These are phyloP conservation scores for Alcis repandata DNA, from an alignment of 2,888 invertebrate species.

Conservation along the genomic window DNA sequence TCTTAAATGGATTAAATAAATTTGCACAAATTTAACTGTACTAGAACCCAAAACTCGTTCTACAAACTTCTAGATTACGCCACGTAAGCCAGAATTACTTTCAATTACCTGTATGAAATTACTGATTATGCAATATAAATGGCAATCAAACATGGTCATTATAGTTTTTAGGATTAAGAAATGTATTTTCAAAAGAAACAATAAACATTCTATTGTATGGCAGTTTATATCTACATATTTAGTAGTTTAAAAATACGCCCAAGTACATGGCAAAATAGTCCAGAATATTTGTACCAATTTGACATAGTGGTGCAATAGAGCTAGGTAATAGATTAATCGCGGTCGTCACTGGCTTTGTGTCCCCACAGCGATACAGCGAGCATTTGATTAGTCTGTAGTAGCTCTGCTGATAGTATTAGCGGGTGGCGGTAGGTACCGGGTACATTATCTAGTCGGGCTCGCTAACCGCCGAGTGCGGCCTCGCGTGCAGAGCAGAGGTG, in stretches of 20 bases:
- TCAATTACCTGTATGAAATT: too few relatives aligned
- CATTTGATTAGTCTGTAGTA: constrained; percentile 10
- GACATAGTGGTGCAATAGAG: neutral
- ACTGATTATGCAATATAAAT: too few relatives aligned
- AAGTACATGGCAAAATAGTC: neutral
- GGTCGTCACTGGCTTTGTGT: neutral
- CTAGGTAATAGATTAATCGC: neutral
- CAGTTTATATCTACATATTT: too few relatives aligned
- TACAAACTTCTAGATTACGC: too few relatives aligned
- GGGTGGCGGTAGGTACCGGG: neutral
- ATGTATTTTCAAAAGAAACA: too few relatives aligned
- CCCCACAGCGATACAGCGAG: neutral
- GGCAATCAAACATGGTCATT: too few relatives aligned
- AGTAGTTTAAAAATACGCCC: neutral
- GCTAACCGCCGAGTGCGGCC: constrained; percentile 52
- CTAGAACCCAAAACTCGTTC: too few relatives aligned
- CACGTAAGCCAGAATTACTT: too few relatives aligned
- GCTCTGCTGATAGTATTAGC: neutral
- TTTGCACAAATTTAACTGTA: too few relatives aligned
- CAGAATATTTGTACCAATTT: neutral
- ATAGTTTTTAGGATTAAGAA: too few relatives aligned
- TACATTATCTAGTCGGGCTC: constrained; percentile 5
- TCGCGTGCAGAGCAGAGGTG: constrained; percentile 78
- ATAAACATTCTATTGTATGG: too few relatives aligned
- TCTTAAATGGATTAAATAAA: too few relatives aligned